Conservation (phyloP, 1,140 invertebrate genomes). For the Steinernema khuongi region DNA sequence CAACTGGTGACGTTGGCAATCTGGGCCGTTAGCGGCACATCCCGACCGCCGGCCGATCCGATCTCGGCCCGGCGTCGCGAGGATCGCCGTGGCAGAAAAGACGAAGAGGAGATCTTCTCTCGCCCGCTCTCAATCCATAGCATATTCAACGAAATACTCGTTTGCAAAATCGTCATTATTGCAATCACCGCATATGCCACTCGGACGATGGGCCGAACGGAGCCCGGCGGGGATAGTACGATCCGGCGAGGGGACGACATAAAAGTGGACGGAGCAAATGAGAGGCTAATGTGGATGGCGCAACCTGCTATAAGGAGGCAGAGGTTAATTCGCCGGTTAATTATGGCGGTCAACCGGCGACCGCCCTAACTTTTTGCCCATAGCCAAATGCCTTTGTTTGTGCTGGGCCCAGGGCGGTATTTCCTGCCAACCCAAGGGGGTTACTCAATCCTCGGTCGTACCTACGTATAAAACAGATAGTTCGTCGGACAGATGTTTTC, state of each 20-base stretch:
- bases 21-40: constrained; percentile 14
- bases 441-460: too few relatives aligned
- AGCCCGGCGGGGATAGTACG: constrained; percentile 10
- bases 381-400: background rate
- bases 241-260: background rate
- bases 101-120: background rate
- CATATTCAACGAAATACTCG: constrained; percentile 9
- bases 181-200: constrained; percentile 14
- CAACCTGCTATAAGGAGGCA: background rate
- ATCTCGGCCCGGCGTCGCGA: background rate
- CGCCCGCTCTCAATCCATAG: background rate
- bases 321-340: background rate
- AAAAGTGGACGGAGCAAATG: background rate
- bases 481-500: background rate
- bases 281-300: background rate
- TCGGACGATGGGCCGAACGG: background rate
- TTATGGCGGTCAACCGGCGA: too few relatives aligned
- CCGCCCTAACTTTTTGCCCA: too few relatives aligned
- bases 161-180: constrained; percentile 15
- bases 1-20: constrained; percentile 14
- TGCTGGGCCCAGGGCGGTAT: background rate
- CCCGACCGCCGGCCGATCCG: constrained; percentile 4
- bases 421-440: background rate
- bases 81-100: constrained; percentile 1
- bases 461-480: too few relatives aligned